Percentiles rank a stretch among this genome's conserved stretches.
phyloP scores from a whole-genome alignment of 2,797 vertebrate species.

The Parauchenoglanis ngamensis region DNA sequence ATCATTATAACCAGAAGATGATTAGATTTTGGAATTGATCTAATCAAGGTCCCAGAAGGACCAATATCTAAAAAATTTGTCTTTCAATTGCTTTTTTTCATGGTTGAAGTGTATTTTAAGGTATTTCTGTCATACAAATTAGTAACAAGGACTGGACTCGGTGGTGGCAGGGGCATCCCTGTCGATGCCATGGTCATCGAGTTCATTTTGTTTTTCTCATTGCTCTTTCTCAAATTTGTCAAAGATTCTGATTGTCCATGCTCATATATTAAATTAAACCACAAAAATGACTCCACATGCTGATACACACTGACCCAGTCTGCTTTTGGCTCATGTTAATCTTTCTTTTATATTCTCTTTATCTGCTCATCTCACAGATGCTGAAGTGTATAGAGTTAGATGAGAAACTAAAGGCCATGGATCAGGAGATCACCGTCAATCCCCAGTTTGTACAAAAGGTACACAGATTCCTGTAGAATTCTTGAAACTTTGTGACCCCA shows the following conservation, averaged over 20 bases:
- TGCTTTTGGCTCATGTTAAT: not conserved
- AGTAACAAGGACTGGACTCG: not conserved
- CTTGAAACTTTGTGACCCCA: not conserved
- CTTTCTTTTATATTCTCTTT: not conserved
- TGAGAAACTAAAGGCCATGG: slow-evolving; percentile 99
- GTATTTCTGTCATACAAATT: not conserved
- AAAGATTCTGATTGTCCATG: too few relatives aligned
- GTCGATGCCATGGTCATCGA: not conserved
- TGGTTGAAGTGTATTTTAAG: not conserved
- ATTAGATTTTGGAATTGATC: not conserved
- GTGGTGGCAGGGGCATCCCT: not conserved
- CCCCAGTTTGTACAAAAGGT: slow-evolving; percentile 99
- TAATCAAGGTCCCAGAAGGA: not conserved
- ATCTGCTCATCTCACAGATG: slow-evolving; percentile 80
- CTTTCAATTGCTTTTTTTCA: not conserved
- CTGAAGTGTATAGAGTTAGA: slow-evolving; percentile 99
- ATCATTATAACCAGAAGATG: not conserved
- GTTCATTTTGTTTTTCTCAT: not conserved
- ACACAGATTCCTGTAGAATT: slow-evolving; percentile 35
- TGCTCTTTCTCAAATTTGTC: not conserved
- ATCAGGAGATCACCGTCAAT: slow-evolving; percentile 99
- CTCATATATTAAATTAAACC: not conserved
- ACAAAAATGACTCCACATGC: not conserved
- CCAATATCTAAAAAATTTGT: not conserved
- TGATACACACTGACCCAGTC: not conserved